These are phyloP conservation scores for Clytia hemisphaerica DNA, from an alignment of 30 jellyfish, hydroid and myxozoan genomes.

Conservation along the genomic window DNA sequence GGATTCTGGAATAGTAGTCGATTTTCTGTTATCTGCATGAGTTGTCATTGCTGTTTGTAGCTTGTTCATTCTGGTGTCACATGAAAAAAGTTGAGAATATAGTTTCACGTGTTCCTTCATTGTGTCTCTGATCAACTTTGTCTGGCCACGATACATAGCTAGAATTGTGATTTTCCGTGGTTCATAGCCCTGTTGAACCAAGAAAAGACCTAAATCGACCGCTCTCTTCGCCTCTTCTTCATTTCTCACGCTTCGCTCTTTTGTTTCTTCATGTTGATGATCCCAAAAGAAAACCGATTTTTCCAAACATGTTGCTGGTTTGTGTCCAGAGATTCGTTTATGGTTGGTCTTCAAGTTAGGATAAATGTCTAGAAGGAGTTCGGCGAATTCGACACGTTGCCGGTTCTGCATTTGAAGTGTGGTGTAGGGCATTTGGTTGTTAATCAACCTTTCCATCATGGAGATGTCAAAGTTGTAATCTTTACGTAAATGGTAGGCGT, in stretches of 20 bases:
- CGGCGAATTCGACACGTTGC: constrained; percentile 47
- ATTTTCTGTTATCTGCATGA: no score
- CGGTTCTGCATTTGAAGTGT: constrained; percentile 36
- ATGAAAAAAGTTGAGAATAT: no score
- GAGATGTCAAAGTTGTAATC: constrained; percentile 48
- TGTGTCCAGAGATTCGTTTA: constrained; percentile 7
- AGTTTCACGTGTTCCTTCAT: no score
- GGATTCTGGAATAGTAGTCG: no score
- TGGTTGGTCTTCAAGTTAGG: constrained; percentile 32
- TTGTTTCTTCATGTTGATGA: constrained; percentile 26
- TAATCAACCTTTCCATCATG: constrained; percentile 46
- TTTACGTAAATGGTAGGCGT: constrained; percentile 15
- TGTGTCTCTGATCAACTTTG: constrained; percentile 16
- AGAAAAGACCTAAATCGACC: constrained; percentile 16
- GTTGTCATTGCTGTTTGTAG: no score
- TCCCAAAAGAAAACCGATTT: constrained; percentile 36
- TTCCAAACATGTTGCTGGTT: constrained; percentile 20
- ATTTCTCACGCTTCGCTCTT: constrained; percentile 26
- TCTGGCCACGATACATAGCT: constrained; percentile 44
- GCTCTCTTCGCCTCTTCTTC: constrained; percentile 45
- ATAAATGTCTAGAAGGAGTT: constrained; percentile 36
- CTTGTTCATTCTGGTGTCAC: no score
- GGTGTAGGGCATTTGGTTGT: constrained; percentile 8
- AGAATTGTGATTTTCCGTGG: constrained; percentile 37
- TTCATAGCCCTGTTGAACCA: constrained; percentile 28